phyloP scores from a whole-genome alignment of 2,113 vertebrate species.

The Recurvirostra avosetta region DNA sequence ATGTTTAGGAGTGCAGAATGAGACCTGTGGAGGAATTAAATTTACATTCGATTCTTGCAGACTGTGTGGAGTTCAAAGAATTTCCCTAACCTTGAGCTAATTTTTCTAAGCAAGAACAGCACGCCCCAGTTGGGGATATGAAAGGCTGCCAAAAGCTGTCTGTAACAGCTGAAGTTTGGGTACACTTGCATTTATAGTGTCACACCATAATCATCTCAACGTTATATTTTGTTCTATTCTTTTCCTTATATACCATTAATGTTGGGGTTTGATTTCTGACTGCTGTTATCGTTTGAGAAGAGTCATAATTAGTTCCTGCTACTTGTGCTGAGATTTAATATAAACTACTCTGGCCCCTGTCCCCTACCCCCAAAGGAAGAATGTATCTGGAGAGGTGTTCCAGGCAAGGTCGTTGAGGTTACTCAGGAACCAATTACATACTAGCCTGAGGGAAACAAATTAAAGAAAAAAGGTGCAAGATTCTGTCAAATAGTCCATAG shows the following conservation, averaged over 20 bases:
- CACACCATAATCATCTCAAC: background rate
- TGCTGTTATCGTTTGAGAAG: background rate
- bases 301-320: background rate
- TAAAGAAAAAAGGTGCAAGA: slow-evolving; percentile 2
- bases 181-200: background rate
- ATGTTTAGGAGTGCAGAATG: background rate
- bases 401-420: slow-evolving; percentile 31
- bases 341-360: background rate
- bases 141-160: background rate
- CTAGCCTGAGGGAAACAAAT: background rate
- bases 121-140: background rate
- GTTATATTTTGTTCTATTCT: background rate
- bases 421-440: slow-evolving; percentile 6
- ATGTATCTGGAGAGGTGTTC: background rate
- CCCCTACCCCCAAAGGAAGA: background rate
- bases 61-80: background rate
- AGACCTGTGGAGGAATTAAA: background rate
- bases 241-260: background rate
- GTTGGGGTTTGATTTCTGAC: background rate
- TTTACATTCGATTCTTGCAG: background rate
- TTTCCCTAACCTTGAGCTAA: background rate
- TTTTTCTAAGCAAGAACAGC: background rate
- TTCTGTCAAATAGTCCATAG: background rate
- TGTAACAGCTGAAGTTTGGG: background rate
- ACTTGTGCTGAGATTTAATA: background rate